phyloP scores from a whole-genome alignment of 1,140 invertebrate genomes.

The Gyrodactylus salaris region DNA sequence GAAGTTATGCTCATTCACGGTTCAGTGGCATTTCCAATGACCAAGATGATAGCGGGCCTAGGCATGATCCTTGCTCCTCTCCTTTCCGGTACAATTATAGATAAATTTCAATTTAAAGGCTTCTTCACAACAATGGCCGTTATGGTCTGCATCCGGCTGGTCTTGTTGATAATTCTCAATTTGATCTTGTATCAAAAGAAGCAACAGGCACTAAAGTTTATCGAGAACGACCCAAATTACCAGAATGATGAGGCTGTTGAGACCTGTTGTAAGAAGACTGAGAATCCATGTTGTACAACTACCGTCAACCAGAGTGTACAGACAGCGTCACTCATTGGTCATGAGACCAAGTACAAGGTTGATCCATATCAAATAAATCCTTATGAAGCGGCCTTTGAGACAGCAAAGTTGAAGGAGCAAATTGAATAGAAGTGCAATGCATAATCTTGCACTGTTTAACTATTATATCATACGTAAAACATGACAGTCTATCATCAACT shows the following conservation, averaged over 20 bases:
- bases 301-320: too few relatives aligned
- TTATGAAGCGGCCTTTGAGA: too few relatives aligned
- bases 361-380: too few relatives aligned
- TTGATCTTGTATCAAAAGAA: background rate
- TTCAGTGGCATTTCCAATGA: slow-evolving; percentile 5
- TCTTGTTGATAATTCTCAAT: background rate
- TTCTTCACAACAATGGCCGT: background rate
- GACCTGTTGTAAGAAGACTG: background rate
- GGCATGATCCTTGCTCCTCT: slow-evolving; percentile 5
- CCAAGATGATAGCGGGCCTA: background rate
- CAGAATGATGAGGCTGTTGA: background rate
- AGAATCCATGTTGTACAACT: background rate
- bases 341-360: too few relatives aligned
- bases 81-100: slow-evolving; percentile 6
- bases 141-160: background rate
- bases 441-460: too few relatives aligned
- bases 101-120: background rate
- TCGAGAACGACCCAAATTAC: background rate
- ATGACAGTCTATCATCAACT: too few relatives aligned
- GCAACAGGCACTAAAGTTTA: background rate
- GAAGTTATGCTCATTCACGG: slow-evolving; percentile 4
- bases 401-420: too few relatives aligned
- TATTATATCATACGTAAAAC: too few relatives aligned
- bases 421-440: too few relatives aligned
- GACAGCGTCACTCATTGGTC: too few relatives aligned